Conservation (phyloP, 2,797 vertebrate genomes). For the Heteromormyrus szaboi region DNA sequence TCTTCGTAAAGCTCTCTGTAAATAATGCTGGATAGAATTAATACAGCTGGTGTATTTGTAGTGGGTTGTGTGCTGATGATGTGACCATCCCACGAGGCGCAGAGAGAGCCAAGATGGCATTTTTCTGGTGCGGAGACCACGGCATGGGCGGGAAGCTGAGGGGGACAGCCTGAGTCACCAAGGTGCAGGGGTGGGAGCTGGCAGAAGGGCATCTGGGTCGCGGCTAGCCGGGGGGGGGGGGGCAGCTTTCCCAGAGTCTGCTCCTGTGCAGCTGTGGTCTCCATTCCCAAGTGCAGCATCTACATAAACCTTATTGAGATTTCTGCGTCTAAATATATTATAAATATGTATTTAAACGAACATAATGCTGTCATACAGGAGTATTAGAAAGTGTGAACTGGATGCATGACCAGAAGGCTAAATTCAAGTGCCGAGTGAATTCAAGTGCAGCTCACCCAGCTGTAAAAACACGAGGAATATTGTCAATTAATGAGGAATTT, state of each 20-base stretch:
- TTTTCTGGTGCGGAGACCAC: background rate
- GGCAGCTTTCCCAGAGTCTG: background rate
- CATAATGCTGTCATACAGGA: background rate
- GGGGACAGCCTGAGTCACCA: background rate
- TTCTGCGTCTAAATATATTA: background rate
- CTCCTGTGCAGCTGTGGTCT: background rate
- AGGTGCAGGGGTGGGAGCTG: background rate
- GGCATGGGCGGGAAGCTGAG: background rate
- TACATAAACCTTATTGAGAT: background rate
- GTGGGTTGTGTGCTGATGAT: background rate
- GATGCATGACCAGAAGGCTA: background rate
- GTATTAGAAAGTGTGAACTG: background rate
- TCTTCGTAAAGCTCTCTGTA: background rate
- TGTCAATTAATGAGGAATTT: background rate
- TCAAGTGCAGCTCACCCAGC: background rate
- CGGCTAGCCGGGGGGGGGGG: background rate
- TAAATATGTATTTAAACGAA: background rate
- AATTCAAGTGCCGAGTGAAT: background rate
- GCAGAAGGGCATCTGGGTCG: background rate
- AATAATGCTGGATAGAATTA: background rate
- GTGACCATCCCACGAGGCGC: background rate
- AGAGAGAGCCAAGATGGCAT: background rate
- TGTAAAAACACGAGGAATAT: background rate
- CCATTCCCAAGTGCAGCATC: background rate
- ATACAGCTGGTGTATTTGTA: background rate